A percentile compares a stretch with the other conserved stretches of the same genome.
Evolutionary conservation across 1,140 invertebrate genomes (phyloP).

Genomic region (Papilio helenus): DNA sequence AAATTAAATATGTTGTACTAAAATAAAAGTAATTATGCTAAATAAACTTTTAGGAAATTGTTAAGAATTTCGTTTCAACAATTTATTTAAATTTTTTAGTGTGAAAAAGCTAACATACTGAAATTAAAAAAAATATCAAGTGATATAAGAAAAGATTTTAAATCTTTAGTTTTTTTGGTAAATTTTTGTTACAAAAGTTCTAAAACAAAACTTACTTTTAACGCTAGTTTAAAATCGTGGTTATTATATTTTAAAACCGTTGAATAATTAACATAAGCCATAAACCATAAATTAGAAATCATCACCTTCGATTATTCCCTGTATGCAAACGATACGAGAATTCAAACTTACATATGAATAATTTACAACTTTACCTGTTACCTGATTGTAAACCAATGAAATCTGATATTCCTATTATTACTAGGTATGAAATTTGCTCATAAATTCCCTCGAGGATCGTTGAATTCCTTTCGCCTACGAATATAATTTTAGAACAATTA

Average conservation of each 20-base stretch:
- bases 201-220: too few species aligned
- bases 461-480: background rate
- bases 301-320: background rate
- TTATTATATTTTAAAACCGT: too few species aligned
- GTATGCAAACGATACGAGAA: background rate
- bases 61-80: too few species aligned
- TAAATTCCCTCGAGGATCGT: background rate
- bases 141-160: too few species aligned
- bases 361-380: background rate
- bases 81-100: too few species aligned
- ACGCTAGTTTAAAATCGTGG: too few species aligned
- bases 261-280: too few species aligned
- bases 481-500: background rate
- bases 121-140: too few species aligned
- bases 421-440: background rate
- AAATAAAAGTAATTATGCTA: too few species aligned
- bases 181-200: background rate
- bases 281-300: background rate
- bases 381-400: background rate
- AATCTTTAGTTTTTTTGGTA: background rate
- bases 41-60: too few species aligned
- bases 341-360: background rate
- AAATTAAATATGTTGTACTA: too few species aligned
- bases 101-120: too few species aligned
- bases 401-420: background rate